phyloP scores from a whole-genome alignment of 2,113 vertebrate genomes.

The Mirza zaza region DNA sequence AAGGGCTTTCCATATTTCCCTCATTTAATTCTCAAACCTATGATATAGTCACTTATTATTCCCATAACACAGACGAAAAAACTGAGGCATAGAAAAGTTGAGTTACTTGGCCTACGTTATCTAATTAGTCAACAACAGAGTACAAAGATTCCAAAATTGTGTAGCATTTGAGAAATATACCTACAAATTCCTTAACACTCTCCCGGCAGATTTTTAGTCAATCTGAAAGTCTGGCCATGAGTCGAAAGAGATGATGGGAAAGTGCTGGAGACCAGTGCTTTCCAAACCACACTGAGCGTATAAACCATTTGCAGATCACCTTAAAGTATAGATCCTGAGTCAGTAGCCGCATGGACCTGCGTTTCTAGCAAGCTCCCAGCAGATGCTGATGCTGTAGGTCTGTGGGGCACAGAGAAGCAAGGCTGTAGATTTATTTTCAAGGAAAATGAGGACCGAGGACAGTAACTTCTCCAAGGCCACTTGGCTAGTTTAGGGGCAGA shows the following conservation, averaged over 20 bases:
- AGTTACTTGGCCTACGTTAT: neutral
- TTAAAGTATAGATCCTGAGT: too few relatives aligned
- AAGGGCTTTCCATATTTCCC: neutral
- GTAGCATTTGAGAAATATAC: neutral
- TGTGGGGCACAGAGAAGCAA: neutral
- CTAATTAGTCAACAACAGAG: neutral
- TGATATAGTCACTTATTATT: neutral
- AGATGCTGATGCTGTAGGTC: neutral
- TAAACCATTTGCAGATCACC: neutral
- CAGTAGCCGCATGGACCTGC: neutral
- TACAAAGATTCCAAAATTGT: neutral
- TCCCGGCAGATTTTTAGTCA: neutral
- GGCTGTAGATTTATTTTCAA: neutral
- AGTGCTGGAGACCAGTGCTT: neutral
- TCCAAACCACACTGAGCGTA: neutral
- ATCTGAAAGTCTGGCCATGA: neutral
- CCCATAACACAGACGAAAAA: neutral
- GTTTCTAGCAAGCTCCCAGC: neutral
- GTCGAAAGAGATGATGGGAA: neutral
- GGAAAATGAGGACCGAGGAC: neutral
- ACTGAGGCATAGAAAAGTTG: too few relatives aligned
- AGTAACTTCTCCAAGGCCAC: neutral
- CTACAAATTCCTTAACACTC: neutral
- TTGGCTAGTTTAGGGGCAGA: neutral
- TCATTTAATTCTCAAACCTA: neutral